Base-by-base conservation (phyloP, 2,888 invertebrate species). In the Galeopsomyia nigrocyanea region DNA sequence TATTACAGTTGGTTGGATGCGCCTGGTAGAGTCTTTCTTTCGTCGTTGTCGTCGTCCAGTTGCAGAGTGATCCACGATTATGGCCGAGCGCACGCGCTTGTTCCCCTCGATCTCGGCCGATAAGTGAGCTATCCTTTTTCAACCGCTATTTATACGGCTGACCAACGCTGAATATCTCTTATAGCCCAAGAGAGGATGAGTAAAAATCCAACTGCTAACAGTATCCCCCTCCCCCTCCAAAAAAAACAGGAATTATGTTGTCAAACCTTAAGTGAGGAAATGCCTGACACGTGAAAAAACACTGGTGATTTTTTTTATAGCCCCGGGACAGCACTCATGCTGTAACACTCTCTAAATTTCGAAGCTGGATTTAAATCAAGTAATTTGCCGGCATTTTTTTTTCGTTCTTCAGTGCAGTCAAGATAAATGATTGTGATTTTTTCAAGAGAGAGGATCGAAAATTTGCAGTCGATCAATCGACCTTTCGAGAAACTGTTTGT, bases 11-110 rank as follows among this genome's bases (percentile, higher is more conserved):
- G 17, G 66, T 71, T 67, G 73, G 62, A 68, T 53, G 56, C 50
- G 62, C 58, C 39, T 63, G 72, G 68, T 65, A 62, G 66, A 64
- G 66, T 64, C 31, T 65, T 61, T 63, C 67, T 76, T 76, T 68
- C 73, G 68, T 64, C 64, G 77, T 70, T 68, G 74, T 76, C 76
- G 77, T 77, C 73, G 78, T 73, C 76, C 77, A 76, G 79, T 74
- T 80, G 78, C 77, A 78, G 79, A 78, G 81, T 82, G 82, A 82
- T 83, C 80, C 80, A 83, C 79, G 82, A 80, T 83, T 83, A 83
- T 82, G 76, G 77, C 77, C 73, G 73, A 61, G 73, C n/a, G 70
- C 76, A 77, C 78, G 78, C 81, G 79, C 81, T 82, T 81, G 82
- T 82, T 79, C 78, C 74, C 76, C 77, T 75, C 77, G 80, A 81